Base-by-base conservation (phyloP, 1,140 invertebrate species). In the Macrobrachium nipponense region DNA sequence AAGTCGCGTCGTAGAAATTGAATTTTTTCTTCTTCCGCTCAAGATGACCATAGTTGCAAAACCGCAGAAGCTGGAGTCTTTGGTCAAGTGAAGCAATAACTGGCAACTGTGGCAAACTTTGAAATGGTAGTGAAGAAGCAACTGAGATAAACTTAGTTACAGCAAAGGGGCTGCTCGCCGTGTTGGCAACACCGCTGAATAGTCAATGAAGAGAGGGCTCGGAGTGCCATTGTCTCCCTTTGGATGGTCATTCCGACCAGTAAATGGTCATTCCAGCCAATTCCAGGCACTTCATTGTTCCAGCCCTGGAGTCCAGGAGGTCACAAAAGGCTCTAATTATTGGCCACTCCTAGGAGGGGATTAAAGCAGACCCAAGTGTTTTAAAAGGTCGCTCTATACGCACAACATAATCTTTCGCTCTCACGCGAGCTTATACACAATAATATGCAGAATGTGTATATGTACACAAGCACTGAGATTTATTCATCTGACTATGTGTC, bases 241-340 rank as follows among this genome's bases (percentile, higher is more conserved):
- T 85, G 76, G 83, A 85, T 85, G 83, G 83, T 79, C 83, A 85
- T 85, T 85, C 83, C 83, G 61, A 76, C 83, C 83, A 68, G 83
- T 85, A 85, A 85, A 85, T 85, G 83, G 83, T 85, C 83, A 85
- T 85, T 85, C 83, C 83, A 85, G 83, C 76, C 83, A 85, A 85
- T 85, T 85, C 83, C 83, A 85, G 83, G 83, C 83, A 85, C 83
- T 78, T 85, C 76, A 85, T 85, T 85, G 83, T 85, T 85, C 83
- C 83, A 79, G 83, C 73, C 51, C 61, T 70, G 83, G 76, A 79
- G 83, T 85, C 83, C 83, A 36, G 83, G 72, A 76, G 83, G 76
- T 70, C 20, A 85, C 83, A 85, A 85, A 83, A 85, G 83, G 76
- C 83, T 85, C 83, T 85, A 85, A 85, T 85, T 85, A 85, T 85